Base-by-base conservation (phyloP, 1,140 invertebrate genomes). In the Mylabris phalerata region DNA sequence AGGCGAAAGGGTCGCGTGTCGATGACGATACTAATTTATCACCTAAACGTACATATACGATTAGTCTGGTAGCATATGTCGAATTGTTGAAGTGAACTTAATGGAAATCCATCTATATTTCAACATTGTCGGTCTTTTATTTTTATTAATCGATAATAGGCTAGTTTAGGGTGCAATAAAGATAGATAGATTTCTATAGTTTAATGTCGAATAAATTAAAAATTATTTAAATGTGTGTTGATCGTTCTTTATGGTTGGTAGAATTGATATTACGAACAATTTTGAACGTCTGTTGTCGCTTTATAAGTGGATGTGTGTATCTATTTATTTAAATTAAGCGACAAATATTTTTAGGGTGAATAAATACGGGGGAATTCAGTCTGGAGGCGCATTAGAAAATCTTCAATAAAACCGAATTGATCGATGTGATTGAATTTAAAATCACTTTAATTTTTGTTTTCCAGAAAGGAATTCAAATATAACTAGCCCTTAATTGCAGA, bases 21-120 rank as follows among this genome's bases (percentile, higher is more conserved):
- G 32, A 32, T 48, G 44, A 50, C 52, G 38, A 48, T 47, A 60
- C 59, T 7, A 60, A 60, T 60, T 60, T 55, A 60, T 60, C 59
- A 60, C 51, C 59, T 60, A 32, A 32, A 32, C 32, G 19, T 19
- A 19, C 19, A 55, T 51, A 60, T 60, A 48, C 59, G 59, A 60
- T 60, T 60, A 60, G 59, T 60, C 43, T 59, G 49, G 57, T 45
- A 60, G 59, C 59, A 60, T 60, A 60, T 60, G 59, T 55, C 52
- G 59, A 60, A 55, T 54, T 55, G 59, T 55, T 44, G 56, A 58
- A 58, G 25, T 51, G 39, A 32, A 50, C 40, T 58, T 50, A 54
- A 54, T 32, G 32, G 32, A 32, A 32, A 32, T 32, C 32, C 7
- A 38, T 44, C 26, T 41, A 25, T 44, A 43, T 26, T 52, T 26